These are phyloP conservation scores for Gerris lacustris DNA, from an alignment of 2,888 invertebrate genomes.

Conservation along the genomic window DNA sequence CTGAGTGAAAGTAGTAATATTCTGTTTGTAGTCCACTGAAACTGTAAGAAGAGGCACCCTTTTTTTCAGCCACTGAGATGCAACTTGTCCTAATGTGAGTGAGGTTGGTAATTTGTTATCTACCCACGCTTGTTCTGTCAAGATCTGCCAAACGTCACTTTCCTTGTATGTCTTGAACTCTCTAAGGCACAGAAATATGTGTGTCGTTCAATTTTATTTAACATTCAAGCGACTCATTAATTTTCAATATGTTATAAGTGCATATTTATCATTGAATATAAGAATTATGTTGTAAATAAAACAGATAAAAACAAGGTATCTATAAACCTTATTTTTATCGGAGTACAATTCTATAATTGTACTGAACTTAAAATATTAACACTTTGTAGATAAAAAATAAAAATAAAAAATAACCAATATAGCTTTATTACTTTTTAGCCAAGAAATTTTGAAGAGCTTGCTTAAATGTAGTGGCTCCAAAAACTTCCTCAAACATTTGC, in stretches of 20 bases:
- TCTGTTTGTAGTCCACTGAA: conserved; percentile 51
- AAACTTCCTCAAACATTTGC: conserved; percentile 77
- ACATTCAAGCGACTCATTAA: no score
- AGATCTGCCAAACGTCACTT: conserved; percentile 41
- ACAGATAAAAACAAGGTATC: no score
- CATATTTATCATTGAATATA: conserved; percentile 11
- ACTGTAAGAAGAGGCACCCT: conserved; percentile 63
- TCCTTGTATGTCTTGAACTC: conserved; percentile 63
- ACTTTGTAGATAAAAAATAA: not conserved
- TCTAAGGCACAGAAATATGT: conserved; percentile 16
- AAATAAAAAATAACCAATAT: no score
- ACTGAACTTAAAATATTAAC: not conserved
- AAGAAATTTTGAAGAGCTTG: conserved; percentile 59
- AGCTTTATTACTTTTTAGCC: conserved; percentile 42
- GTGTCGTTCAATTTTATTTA: no score
- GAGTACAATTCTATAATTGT: no score
- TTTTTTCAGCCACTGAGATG: conserved; percentile 69
- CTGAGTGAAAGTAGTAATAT: conserved; percentile 51
- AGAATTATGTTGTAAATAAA: no score
- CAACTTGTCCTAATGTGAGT: conserved; percentile 55
- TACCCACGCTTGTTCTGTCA: conserved; percentile 35
- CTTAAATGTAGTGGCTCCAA: conserved; percentile 64
- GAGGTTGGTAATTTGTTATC: conserved; percentile 46
- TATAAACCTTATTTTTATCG: no score
- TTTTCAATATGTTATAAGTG: not conserved